Conservation (phyloP, 23 tunicate genomes). For the Styela plicata region DNA sequence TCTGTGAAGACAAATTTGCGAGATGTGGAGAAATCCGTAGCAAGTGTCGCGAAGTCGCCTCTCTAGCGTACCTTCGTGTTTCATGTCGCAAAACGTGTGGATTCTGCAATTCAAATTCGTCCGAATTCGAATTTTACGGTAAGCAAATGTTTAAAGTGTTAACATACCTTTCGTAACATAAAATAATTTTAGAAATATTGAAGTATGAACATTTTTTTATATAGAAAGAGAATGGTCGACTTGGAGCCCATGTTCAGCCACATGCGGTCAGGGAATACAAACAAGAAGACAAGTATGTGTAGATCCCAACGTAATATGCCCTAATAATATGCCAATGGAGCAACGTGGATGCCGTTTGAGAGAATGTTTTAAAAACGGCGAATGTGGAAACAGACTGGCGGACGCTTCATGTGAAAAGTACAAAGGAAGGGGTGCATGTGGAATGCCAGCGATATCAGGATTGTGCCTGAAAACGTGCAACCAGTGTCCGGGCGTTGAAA, state of each 20-base stretch:
- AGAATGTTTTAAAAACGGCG: not conserved
- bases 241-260: conserved; percentile 14
- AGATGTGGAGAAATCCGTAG: conserved; percentile 35
- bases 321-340: not conserved
- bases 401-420: conserved; percentile 3
- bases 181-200: too few relatives aligned
- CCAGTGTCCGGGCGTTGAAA: not conserved
- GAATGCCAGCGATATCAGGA: conserved; percentile 5
- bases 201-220: not conserved
- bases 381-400: not conserved
- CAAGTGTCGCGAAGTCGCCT: conserved; percentile 34
- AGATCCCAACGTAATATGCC: conserved; percentile 6
- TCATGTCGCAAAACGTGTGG: conserved; percentile 74
- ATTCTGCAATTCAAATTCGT: conserved; percentile 29
- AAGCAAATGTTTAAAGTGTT: too few relatives aligned
- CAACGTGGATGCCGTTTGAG: conserved; percentile 1
- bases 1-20: conserved; percentile 60
- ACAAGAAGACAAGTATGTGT: conserved; percentile 1
- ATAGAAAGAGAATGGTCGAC: conserved; percentile 23
- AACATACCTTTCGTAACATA: too few relatives aligned
- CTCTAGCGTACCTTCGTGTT: conserved; percentile 18
- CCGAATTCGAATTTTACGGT: conserved; percentile 18
- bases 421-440: conserved; percentile 5
- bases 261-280: conserved; percentile 34
- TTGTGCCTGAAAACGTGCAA: conserved; percentile 21